Evolutionary conservation across 2,797 vertebrate genomes (phyloP), one percentile per base, ranked within the genome.

Genomic region (Poeciliopsis turneri): DNA sequence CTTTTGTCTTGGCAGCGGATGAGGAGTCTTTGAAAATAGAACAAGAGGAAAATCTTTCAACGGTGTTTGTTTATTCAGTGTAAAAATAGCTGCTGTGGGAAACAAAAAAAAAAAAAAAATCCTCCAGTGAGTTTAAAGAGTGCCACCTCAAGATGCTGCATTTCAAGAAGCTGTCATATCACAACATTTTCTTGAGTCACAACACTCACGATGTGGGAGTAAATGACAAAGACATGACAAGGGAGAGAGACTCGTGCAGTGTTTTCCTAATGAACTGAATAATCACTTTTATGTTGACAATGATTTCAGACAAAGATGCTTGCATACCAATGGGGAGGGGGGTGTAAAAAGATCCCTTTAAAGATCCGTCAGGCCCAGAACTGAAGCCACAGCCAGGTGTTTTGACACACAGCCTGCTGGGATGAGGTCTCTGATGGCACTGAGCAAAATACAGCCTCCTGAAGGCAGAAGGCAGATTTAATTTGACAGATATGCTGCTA

Each of bases 381-480:
- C 96, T 95, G 90, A 97, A 93, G 75, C 96, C 94, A 33, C 98
- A 99, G 83, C 97, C 97, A 0, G 97, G 97, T 0, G 96, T 96
- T 0, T 94, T 92, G 2, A 92, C 85, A 30, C 98, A 99, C 86
- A 99, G 96, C 9, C 97, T 94, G 83, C 98, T 97, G 0, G 98
- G 96, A 87, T 97, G 98, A 28, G 98, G 98, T 18, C 97, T 97
- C 86, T 96, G 96, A 72, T 92, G 96, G 0, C 96, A 96, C 92
- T 99, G 98, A n/a, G 97, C 96, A 51, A 97, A 99, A 89, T 96
- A 98, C 25, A 99, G 92, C 72, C 94, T 98, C 96, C 98, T 99
- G 86, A 30, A 68, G 75, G 43, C 74, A 59, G 61, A 84, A 28
- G 72, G 61, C 28, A 83, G 23, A 82, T 41, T 41, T 64, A 66